Base-by-base conservation (phyloP, 2,797 vertebrate species). In the Lemur catta region DNA sequence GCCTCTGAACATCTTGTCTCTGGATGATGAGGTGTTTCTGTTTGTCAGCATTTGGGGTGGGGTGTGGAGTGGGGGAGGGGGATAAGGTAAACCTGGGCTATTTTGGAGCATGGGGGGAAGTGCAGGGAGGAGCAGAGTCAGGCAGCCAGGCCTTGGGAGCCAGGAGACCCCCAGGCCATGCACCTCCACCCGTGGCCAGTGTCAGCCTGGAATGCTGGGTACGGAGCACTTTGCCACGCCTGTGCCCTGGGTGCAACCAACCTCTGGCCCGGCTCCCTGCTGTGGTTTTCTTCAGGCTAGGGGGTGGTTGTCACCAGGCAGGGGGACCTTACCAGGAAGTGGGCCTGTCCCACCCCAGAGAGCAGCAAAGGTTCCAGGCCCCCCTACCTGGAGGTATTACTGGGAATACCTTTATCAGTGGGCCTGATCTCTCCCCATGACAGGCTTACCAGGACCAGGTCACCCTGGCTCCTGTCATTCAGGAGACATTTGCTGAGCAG, bases 1-100 rank as follows among this genome's bases (percentile, higher is more conserved):
- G 94, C 86, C 84, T 96, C 82, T 93, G 96, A 97, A 94, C 95
- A 93, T 96, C 93, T 96, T 97, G 92, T 95, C 89, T 96, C 84
- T 89, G 87, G 81, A 84, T 93, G 88, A 80, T 91, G 96, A 97
- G 95, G 94, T 96, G 95, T 95, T 97, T 97, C 74, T 85, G 52
- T 91, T 96, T 95, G 86, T 96, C 92, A 84, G 84, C 6, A 0
- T 93, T 90, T 93, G 80, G 55, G 85, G 72, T 79, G 59, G 96
- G 74, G 80, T 94, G 84, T 94, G 74, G 79, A 43, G 69, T 91
- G 38, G 71, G 71, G 94, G 79, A 74, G 71, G 94, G 87, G 76
- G 59, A 26, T 57, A 30, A 84, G 84, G 93, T 78, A 76, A 82
- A 91, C 12, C 15, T n/a, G 38, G 72, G 76, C 91, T 97, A 4